Evolutionary conservation across 53 echinoderm and acorn worm genomes (phyloP), one percentile per base, ranked within the genome.

Genomic region (Glandiceps talaboti): DNA sequence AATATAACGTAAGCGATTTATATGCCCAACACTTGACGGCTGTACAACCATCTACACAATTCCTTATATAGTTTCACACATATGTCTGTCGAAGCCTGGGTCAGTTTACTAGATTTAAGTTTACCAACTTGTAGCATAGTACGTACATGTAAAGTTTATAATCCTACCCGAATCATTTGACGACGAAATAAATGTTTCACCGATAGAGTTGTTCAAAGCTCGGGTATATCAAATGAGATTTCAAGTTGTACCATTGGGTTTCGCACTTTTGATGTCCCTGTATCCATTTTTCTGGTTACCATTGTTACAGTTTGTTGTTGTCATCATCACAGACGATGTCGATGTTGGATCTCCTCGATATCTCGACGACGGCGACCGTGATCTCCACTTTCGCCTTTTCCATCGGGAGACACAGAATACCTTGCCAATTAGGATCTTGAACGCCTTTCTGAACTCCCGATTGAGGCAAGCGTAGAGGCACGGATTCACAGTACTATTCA

Each of bases 381-480:
- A 12, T 45, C 64, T 45, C 6, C 6, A 45, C 20, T 45, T 45
- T 45, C 64, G 6, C 20, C 64, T 6, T 12, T 12, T 20, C 64
- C 6, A 45, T 6, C 64, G 64, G 64, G 6, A 12, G 20, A 6
- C 6, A 45, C 64, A 45, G n/a, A n/a, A n/a, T n/a, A n/a, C n/a
- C n/a, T n/a, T n/a, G n/a, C n/a, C n/a, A 20, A 78, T 78, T 0
- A 78, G 14, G 25, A 32, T 78, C 1, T 31, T 32, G 73, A 94
- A 94, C 1, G 94, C 94, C 75, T 85, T 86, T 77, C 94, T 85
- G 80, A 94, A 94, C 76, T 94, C 94, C 28, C 91, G 79, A 32
- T 91, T 94, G 87, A 94, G 79, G 10, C 82, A 76, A 14, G 91
- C 91, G 77, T 94, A 94, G 28, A 94, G 87, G 29, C 91, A 74